Evolutionary conservation across 2,888 invertebrate genomes (phyloP).

Genomic region (Eupeodes luniger): DNA sequence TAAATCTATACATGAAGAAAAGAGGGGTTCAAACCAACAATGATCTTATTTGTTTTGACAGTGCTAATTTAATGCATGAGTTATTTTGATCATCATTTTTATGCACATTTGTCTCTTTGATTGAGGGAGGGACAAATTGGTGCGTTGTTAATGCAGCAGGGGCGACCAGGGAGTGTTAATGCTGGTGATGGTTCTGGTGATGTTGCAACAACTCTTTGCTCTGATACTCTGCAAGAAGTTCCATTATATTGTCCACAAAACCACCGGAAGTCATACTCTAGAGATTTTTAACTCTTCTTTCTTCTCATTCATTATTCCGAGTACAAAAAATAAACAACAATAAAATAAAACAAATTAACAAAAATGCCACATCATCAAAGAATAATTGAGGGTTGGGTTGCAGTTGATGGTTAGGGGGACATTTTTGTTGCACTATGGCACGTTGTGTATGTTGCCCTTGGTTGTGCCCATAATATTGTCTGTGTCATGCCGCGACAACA

Average conservation of each 20-base stretch:
- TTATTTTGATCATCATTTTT: conserved; percentile 71
- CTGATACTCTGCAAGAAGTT: conserved; percentile 1
- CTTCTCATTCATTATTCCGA: conserved; percentile 37
- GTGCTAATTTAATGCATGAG: conserved; percentile 75
- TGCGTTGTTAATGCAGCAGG: conserved; percentile 31
- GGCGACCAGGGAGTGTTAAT: conserved; percentile 4
- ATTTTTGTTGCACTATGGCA: conserved; percentile 17
- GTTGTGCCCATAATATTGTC: conserved; percentile 49
- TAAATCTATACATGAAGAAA: background rate
- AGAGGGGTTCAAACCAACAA: conserved; percentile 49
- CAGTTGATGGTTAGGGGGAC: conserved; percentile 22
- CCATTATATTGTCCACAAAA: conserved; percentile 27
- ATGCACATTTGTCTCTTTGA: conserved; percentile 53
- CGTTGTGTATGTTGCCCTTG: conserved; percentile 53
- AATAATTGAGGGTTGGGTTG: conserved; percentile 53
- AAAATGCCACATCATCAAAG: conserved; percentile 18
- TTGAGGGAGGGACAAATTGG: conserved; percentile 70
- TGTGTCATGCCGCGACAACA: conserved; percentile 34
- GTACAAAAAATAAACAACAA: conserved; percentile 21
- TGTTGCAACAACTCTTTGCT: background rate
- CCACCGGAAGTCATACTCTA: conserved; percentile 60
- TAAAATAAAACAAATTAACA: background rate
- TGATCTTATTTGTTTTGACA: conserved; percentile 75
- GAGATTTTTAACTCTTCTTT: conserved; percentile 34
- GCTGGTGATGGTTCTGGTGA: background rate